A percentile compares a stretch with the other conserved stretches of the same genome.
These are phyloP conservation scores for Antedon mediterranea DNA, from an alignment of 53 echinoderm and acorn worm genomes.

Conservation along the genomic window DNA sequence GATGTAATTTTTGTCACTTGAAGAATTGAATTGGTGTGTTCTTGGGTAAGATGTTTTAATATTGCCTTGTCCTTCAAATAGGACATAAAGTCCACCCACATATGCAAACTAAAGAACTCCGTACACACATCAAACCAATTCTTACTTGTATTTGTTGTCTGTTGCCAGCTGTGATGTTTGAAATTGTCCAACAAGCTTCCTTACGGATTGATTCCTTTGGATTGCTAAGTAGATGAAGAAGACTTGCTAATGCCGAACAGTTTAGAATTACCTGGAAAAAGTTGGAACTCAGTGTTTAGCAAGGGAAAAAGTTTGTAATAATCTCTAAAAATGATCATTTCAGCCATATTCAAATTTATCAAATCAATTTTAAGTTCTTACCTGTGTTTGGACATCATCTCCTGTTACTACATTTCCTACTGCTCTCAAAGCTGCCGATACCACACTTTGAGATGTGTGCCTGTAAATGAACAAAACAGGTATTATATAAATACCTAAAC, in stretches of 20 bases:
- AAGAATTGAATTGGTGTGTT: too few species aligned
- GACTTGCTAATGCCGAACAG: conserved; percentile 83
- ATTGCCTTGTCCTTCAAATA: too few species aligned
- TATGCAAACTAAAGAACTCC: too few species aligned
- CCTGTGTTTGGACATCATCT: conserved; percentile 97
- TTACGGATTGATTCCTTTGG: conserved; percentile 94
- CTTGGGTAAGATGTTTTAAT: too few species aligned
- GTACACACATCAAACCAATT: background rate
- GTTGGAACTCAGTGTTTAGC: too few species aligned
- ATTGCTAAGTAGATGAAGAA: conserved; percentile 74
- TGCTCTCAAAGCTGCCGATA: conserved; percentile 88
- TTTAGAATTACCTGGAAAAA: conserved; percentile 85
- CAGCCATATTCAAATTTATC: too few species aligned
- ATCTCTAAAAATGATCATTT: too few species aligned
- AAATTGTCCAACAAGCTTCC: conserved; percentile 99
- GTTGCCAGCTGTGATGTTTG: conserved; percentile 97
- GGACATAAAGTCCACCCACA: too few species aligned
- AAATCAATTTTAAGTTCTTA: too few species aligned
- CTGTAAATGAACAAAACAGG: too few species aligned
- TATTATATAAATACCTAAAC: too few species aligned
- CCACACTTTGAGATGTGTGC: conserved; percentile 88
- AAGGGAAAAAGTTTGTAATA: background rate
- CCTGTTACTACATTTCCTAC: conserved; percentile 95
- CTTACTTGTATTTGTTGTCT: conserved; percentile 88
- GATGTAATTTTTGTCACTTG: too few species aligned